phyloP scores from a whole-genome alignment of 2,113 vertebrate species.

The crab-eating macaque (Macaca fascicularis) region DNA sequence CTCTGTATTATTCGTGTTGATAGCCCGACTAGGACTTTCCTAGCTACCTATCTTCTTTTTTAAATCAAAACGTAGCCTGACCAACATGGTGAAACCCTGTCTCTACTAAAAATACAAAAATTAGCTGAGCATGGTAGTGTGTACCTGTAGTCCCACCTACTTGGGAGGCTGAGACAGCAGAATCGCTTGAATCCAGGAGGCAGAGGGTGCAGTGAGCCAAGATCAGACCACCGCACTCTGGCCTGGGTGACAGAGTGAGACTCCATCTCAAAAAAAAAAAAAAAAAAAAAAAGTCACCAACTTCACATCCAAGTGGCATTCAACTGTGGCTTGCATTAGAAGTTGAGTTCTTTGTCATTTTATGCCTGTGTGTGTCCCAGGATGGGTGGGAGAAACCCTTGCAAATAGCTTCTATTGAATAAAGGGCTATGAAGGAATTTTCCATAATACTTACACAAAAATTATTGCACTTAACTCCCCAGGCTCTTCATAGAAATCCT shows the following conservation, averaged over 20 bases:
- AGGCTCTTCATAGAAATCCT: slow-evolving; percentile 40
- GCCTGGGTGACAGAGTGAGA: too few species aligned
- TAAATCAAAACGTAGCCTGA: not conserved
- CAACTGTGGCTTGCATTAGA: slow-evolving; percentile 10
- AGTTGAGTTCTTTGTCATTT: slow-evolving; percentile 26
- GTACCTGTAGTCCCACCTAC: too few species aligned
- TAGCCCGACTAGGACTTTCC: not conserved
- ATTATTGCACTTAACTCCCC: slow-evolving; percentile 37
- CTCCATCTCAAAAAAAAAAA: too few species aligned
- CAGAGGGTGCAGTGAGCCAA: too few species aligned
- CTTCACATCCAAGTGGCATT: not conserved
- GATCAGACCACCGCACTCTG: too few species aligned
- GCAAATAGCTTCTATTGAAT: slow-evolving; percentile 52
- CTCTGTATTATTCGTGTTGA: not conserved
- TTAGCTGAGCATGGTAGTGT: too few species aligned
- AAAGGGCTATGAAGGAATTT: slow-evolving; percentile 57
- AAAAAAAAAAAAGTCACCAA: not conserved
- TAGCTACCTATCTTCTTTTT: not conserved
- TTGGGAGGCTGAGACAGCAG: too few species aligned
- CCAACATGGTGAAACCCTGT: too few species aligned
- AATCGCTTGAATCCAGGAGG: too few species aligned
- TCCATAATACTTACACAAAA: slow-evolving; percentile 34
- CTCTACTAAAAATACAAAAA: too few species aligned
- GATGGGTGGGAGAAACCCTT: slow-evolving; percentile 54
- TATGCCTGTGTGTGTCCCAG: slow-evolving; percentile 58